Evolutionary conservation across 2,888 invertebrate genomes (phyloP).

Genomic region (Sympetrum striolatum): DNA sequence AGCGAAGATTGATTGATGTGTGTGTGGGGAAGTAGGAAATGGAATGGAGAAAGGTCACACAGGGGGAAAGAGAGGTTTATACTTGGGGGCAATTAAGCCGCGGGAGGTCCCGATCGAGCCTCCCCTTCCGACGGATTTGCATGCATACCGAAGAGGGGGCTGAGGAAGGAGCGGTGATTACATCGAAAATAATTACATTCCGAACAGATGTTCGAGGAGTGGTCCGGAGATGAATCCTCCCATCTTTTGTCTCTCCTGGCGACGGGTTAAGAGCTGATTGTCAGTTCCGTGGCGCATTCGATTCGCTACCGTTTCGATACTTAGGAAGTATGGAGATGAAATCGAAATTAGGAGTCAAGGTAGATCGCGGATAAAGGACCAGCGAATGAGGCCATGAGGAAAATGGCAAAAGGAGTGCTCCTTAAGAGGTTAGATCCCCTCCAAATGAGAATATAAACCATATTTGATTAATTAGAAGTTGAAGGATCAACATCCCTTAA

Average conservation of each 20-base stretch:
- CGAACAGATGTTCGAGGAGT: not conserved
- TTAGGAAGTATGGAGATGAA: not conserved
- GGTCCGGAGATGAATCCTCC: not conserved
- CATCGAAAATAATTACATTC: conserved; percentile 31
- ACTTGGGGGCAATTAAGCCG: not conserved
- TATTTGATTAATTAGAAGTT: not conserved
- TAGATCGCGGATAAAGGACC: not conserved
- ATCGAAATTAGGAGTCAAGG: not conserved
- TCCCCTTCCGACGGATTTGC: not conserved
- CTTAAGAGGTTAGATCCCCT: not conserved
- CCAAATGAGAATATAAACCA: not conserved
- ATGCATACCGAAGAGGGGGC: not conserved
- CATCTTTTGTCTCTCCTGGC: not conserved
- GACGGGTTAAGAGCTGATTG: not conserved
- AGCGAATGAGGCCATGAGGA: not conserved
- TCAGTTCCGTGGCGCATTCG: not conserved
- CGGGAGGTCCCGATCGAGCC: not conserved
- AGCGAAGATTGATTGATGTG: not conserved
- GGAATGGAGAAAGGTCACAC: not conserved
- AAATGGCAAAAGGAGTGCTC: not conserved
- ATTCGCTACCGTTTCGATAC: not conserved
- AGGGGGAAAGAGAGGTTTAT: not conserved
- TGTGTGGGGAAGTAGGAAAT: not conserved
- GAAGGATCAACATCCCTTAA: not conserved
- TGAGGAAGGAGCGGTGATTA: not conserved